Evolutionary conservation across 2,797 vertebrate genomes (phyloP).

Genomic region (Anguilla obscura): DNA sequence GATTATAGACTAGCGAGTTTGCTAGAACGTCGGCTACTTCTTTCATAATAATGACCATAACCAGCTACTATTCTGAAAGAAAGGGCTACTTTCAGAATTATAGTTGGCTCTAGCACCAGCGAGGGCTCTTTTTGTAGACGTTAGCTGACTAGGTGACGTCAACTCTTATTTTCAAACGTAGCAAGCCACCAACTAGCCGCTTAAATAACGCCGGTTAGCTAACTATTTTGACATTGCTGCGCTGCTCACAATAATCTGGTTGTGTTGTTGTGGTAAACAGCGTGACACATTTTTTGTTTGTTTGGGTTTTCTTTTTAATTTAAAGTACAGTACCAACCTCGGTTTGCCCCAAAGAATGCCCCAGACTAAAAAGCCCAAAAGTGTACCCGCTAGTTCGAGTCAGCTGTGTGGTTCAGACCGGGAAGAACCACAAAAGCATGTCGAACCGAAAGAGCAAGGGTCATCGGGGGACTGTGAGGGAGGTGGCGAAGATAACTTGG

Average conservation of each 20-base stretch:
- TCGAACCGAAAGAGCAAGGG: conserved; percentile 40
- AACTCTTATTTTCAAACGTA: background rate
- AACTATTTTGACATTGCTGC: background rate
- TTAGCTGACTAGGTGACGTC: background rate
- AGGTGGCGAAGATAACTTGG: conserved; percentile 64
- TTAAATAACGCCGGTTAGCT: background rate
- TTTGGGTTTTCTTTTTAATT: background rate
- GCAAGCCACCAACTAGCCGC: background rate
- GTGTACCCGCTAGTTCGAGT: conserved; percentile 48
- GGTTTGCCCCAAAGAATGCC: conserved; percentile 67
- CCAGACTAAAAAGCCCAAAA: conserved; percentile 73
- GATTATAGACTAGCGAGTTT: background rate
- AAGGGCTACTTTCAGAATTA: background rate
- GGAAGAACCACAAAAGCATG: conserved; percentile 42
- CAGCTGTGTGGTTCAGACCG: conserved; percentile 44
- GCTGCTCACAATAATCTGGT: background rate
- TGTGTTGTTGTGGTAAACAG: background rate
- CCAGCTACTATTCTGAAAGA: background rate
- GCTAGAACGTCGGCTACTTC: background rate
- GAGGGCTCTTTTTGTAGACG: background rate
- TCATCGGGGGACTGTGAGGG: conserved; percentile 41
- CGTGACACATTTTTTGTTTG: background rate
- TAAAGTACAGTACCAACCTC: background rate
- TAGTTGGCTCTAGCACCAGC: background rate
- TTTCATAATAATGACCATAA: background rate